Conservation (phyloP, 2,888 invertebrate species). For the Philereme vetulata region DNA sequence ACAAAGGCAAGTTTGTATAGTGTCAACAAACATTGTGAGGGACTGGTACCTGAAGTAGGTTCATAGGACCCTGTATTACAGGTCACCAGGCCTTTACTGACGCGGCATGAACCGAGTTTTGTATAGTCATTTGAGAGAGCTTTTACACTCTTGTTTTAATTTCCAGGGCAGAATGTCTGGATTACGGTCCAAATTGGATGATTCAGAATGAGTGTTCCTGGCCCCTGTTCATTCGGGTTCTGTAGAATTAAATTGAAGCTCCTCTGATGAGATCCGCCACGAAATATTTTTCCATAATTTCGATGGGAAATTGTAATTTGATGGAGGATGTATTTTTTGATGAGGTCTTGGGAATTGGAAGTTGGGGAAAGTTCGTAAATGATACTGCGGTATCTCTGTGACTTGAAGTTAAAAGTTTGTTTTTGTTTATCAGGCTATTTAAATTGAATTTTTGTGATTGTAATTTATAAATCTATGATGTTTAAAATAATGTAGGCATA, state of each 20-base stretch:
- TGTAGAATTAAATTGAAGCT: constrained; percentile 26
- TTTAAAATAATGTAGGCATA: too few species aligned
- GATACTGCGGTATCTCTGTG: too few species aligned
- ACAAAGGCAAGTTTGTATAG: too few species aligned
- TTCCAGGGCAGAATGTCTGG: constrained; percentile 45
- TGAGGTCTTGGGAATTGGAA: background rate
- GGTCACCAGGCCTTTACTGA: too few species aligned
- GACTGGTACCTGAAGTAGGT: too few species aligned
- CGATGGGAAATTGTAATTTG: constrained; percentile 26
- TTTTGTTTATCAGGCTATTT: too few species aligned
- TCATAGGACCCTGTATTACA: too few species aligned
- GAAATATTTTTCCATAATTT: constrained; percentile 17
- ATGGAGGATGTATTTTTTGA: constrained; percentile 15
- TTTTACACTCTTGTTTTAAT: constrained; percentile 42
- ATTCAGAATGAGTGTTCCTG: constrained; percentile 46
- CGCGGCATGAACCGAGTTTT: too few species aligned
- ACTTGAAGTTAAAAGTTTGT: too few species aligned
- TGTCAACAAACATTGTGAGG: too few species aligned
- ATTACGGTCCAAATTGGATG: constrained; percentile 53
- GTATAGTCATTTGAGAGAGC: constrained; percentile 8
- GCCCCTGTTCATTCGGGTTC: constrained; percentile 21
- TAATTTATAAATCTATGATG: too few species aligned
- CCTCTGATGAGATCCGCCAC: constrained; percentile 23
- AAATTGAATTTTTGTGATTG: too few species aligned
- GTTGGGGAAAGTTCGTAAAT: background rate